Evolutionary conservation across 2,113 vertebrate genomes (phyloP).

Genomic region (Empidonax alnorum): DNA sequence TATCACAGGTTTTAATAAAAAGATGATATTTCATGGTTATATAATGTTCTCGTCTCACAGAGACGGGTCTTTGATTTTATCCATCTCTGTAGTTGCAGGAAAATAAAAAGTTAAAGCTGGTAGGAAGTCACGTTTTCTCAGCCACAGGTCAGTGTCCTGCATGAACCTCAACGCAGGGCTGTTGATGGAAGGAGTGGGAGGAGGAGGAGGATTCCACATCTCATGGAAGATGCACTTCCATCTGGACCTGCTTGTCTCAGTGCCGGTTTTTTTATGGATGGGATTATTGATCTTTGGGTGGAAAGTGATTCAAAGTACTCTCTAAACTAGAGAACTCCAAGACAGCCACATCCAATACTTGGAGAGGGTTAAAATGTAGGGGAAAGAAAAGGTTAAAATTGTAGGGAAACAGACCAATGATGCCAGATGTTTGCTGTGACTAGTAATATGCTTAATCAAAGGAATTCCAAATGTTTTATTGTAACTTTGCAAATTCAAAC

Average conservation of each 20-base stretch:
- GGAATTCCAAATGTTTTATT: background rate
- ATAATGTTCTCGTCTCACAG: background rate
- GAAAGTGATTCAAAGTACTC: background rate
- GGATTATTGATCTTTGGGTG: background rate
- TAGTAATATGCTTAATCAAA: background rate
- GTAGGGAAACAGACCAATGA: background rate
- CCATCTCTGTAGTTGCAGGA: background rate
- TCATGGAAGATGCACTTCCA: background rate
- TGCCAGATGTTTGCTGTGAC: background rate
- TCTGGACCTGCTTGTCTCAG: background rate
- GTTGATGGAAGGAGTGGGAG: background rate
- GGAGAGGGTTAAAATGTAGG: background rate
- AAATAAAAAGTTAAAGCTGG: background rate
- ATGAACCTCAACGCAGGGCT: background rate
- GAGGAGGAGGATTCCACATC: background rate
- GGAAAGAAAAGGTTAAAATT: background rate
- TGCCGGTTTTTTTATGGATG: background rate
- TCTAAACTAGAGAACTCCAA: background rate
- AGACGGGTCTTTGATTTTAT: background rate
- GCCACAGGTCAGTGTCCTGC: background rate
- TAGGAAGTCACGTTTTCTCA: background rate
- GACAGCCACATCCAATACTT: background rate
- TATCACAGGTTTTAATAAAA: background rate
- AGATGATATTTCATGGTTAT: background rate
- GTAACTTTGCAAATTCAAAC: background rate